These are phyloP conservation scores for Drosophila helvetica DNA, from an alignment of 2,888 invertebrate species.

Conservation along the genomic window DNA sequence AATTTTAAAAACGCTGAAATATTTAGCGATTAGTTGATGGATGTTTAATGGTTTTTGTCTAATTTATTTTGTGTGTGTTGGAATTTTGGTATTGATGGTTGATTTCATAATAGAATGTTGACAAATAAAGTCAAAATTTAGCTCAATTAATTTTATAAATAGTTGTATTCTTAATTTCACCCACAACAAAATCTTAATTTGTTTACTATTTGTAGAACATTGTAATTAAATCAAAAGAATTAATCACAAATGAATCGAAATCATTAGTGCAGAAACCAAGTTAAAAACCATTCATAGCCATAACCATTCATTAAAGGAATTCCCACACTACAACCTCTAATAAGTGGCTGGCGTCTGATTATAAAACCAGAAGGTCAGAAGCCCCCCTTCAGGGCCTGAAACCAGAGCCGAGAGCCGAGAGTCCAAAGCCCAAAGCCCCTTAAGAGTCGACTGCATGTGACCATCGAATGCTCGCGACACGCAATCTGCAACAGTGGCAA, in stretches of 20 bases:
- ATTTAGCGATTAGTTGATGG: too few species aligned
- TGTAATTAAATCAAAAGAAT: too few species aligned
- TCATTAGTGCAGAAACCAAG: neutral
- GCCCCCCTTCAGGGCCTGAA: neutral
- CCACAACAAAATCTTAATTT: too few species aligned
- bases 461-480: slow-evolving; percentile 31
- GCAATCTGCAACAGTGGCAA: slow-evolving; percentile 59
- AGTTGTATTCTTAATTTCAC: too few species aligned
- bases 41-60: too few species aligned
- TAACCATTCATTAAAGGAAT: neutral
- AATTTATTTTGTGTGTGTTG: too few species aligned
- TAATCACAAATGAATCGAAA: neutral
- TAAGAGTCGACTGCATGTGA: slow-evolving; percentile 30
- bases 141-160: too few species aligned
- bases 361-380: neutral
- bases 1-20: too few species aligned
- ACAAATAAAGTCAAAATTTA: too few species aligned
- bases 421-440: neutral
- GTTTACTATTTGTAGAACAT: too few species aligned
- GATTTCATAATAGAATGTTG: too few species aligned
- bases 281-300: neutral
- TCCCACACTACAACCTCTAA: neutral
- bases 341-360: neutral
- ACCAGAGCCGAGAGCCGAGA: neutral
- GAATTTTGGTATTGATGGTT: too few species aligned